Evolutionary conservation across 2,888 invertebrate species (phyloP).

Genomic region (Seira ritae): DNA sequence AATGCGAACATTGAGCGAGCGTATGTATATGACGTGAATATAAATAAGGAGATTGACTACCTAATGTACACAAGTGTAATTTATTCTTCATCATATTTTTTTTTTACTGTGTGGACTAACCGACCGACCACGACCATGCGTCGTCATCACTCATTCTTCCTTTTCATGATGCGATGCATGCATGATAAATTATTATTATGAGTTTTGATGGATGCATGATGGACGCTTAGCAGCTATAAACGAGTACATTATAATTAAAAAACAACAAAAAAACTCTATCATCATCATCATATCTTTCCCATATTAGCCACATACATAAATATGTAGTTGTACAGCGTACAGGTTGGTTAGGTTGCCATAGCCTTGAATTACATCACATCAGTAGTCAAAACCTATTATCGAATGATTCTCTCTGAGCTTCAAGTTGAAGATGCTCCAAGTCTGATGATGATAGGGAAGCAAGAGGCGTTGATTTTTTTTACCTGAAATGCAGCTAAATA

Average conservation of each 20-base stretch:
- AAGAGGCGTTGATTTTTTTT: conserved; percentile 50
- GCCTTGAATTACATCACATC: too few relatives aligned
- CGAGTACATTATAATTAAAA: conserved; percentile 44
- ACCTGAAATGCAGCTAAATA: conserved; percentile 43
- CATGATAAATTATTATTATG: conserved; percentile 25
- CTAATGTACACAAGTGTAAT: neutral
- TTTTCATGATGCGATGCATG: conserved; percentile 30
- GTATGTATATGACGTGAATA: conserved; percentile 42
- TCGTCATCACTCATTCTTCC: conserved; percentile 24
- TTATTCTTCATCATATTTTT: conserved; percentile 19
- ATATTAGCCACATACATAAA: too few relatives aligned
- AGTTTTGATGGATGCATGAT: conserved; percentile 42
- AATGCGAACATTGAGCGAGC: too few relatives aligned
- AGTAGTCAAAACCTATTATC: too few relatives aligned
- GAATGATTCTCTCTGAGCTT: too few relatives aligned
- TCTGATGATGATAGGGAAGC: too few relatives aligned
- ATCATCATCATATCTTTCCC: too few relatives aligned
- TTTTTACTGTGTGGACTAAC: conserved; percentile 8
- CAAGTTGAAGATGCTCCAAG: too few relatives aligned
- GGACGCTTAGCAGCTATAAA: conserved; percentile 30
- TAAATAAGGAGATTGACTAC: conserved; percentile 38
- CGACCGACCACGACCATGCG: too few relatives aligned
- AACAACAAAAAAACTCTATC: too few relatives aligned
- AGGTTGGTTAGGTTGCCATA: too few relatives aligned
- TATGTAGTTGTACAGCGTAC: too few relatives aligned